Percentiles rank a stretch among this genome's conserved stretches.
phyloP scores from a whole-genome alignment of 2,797 vertebrate genomes.

The Nasua narica region DNA sequence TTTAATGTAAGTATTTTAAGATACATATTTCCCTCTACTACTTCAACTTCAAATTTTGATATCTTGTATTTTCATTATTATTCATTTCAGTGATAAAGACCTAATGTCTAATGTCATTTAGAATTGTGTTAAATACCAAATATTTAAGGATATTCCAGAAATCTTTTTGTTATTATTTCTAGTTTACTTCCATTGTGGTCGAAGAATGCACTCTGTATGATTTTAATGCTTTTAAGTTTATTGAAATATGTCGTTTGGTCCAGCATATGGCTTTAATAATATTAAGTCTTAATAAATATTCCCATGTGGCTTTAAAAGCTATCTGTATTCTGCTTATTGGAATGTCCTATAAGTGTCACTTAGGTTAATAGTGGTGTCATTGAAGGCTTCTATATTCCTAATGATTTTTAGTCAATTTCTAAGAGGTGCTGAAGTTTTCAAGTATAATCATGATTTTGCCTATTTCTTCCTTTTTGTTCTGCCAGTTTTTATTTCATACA shows the following conservation, averaged over 20 bases:
- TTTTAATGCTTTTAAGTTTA: background rate
- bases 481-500: background rate
- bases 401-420: background rate
- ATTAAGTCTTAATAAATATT: background rate
- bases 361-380: background rate
- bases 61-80: background rate
- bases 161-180: background rate
- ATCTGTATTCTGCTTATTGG: background rate
- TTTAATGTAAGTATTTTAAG: constrained; percentile 6
- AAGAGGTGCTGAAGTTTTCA: background rate
- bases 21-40: background rate
- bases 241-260: background rate
- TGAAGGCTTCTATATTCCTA: background rate
- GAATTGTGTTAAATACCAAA: constrained; percentile 24
- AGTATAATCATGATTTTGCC: background rate
- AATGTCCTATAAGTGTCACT: background rate
- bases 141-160: background rate
- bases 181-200: background rate
- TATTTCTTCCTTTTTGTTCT: background rate
- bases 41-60: background rate
- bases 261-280: too few species aligned
- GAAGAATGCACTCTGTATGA: background rate
- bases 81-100: background rate
- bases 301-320: background rate
- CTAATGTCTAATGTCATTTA: background rate